Percentiles rank a stretch among this genome's conserved stretches.
phyloP scores from a whole-genome alignment of 2,888 invertebrate genomes.

The Oasisia sp. region DNA sequence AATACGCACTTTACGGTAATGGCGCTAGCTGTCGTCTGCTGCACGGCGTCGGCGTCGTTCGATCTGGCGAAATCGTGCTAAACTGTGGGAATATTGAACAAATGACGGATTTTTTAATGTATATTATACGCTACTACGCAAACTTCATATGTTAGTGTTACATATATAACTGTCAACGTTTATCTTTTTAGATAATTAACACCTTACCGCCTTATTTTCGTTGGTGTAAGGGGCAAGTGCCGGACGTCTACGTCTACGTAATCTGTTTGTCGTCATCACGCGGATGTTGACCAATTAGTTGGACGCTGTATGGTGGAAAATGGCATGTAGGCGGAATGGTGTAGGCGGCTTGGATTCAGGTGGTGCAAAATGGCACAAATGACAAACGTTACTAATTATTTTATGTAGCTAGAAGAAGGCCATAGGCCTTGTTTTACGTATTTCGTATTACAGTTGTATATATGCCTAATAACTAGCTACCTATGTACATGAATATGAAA shows the following conservation, averaged over 20 bases:
- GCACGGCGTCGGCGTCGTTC: not conserved
- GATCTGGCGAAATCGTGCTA: not conserved
- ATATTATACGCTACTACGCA: not conserved
- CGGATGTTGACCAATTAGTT: not conserved
- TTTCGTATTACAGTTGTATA: too few species aligned
- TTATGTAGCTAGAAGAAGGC: too few species aligned
- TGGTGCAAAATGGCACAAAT: too few species aligned
- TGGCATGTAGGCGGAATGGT: not conserved
- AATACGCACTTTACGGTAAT: slow-evolving; percentile 17
- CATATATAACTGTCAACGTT: not conserved
- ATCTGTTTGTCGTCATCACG: not conserved
- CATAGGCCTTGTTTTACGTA: too few species aligned
- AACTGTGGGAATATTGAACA: too few species aligned
- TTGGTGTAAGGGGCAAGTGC: not conserved
- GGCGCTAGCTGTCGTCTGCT: not conserved
- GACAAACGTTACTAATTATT: too few species aligned
- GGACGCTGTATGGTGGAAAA: not conserved
- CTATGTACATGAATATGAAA: too few species aligned
- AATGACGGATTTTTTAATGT: not conserved
- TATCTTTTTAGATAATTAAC: not conserved
- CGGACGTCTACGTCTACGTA: not conserved
- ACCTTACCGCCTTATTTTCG: not conserved
- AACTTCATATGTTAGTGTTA: not conserved
- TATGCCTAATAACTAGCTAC: too few species aligned
- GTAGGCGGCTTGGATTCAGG: too few species aligned